Conservation (phyloP, 2,888 invertebrate genomes). For the Philhelius pedissequus region DNA sequence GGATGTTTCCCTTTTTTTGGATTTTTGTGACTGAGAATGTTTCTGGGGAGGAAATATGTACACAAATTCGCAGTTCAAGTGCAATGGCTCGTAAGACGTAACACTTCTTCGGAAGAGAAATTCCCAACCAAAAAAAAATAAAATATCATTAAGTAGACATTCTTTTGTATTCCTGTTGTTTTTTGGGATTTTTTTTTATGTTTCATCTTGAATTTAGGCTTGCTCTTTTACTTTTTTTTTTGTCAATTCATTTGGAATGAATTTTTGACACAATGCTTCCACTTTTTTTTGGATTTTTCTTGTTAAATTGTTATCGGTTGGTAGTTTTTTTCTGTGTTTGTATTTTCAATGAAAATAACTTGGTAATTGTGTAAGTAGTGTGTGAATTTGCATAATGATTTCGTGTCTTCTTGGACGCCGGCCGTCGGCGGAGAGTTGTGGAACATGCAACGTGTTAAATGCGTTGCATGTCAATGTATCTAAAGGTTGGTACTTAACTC, state of each 20-base stretch:
- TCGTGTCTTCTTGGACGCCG: not conserved
- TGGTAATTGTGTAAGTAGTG: conserved; percentile 41
- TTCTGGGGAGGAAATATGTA: not conserved
- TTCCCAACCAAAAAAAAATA: conserved; percentile 28
- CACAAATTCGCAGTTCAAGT: conserved; percentile 36
- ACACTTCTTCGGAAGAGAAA: conserved; percentile 1
- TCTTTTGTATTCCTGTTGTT: not conserved
- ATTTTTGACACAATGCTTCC: conserved; percentile 54
- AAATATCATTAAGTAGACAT: not conserved
- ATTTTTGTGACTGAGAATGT: not conserved
- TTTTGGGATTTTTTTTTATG: not conserved
- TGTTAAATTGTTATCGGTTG: conserved; percentile 4
- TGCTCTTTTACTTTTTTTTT: not conserved
- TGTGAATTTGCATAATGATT: conserved; percentile 59
- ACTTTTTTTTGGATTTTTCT: conserved; percentile 23
- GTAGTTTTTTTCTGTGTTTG: not conserved
- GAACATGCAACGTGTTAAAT: conserved; percentile 37
- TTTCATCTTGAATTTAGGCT: not conserved
- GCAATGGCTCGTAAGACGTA: conserved; percentile 50
- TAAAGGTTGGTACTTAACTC: not conserved
- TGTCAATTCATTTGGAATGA: conserved; percentile 51
- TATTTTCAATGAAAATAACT: conserved; percentile 8
- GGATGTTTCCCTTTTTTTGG: no score
- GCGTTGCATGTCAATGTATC: conserved; percentile 50
- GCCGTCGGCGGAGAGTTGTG: no score